Percentiles rank a stretch among this genome's conserved stretches.
Conservation (phyloP, 2,113 vertebrate species). For the Hippocampus barbouri region DNA sequence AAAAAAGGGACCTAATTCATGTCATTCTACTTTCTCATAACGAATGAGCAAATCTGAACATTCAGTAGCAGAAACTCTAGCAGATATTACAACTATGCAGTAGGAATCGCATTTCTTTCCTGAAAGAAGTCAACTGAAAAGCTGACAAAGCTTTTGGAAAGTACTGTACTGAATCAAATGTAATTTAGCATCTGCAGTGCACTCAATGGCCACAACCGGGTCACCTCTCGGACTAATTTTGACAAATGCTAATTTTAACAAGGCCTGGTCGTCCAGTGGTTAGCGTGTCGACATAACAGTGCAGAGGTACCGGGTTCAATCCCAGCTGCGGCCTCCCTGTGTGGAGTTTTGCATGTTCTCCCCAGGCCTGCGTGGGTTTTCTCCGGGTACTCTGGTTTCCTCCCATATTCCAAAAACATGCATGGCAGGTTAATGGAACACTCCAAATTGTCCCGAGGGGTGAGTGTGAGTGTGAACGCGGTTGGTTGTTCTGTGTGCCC, state of each 20-base stretch:
- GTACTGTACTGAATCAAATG: neutral
- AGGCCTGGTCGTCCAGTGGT: too few relatives aligned
- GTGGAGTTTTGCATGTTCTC: too few relatives aligned
- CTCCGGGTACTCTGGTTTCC: too few relatives aligned
- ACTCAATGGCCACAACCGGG: neutral
- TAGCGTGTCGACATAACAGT: neutral
- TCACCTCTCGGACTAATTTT: neutral
- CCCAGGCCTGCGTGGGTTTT: too few relatives aligned
- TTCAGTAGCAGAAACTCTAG: neutral
- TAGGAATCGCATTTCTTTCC: neutral
- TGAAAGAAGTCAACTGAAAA: neutral
- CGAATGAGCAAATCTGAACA: conserved; percentile 8
- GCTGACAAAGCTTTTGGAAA: neutral
- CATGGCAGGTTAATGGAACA: too few relatives aligned
- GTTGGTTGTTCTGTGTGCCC: too few relatives aligned
- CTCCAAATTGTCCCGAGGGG: too few relatives aligned
- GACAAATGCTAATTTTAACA: neutral
- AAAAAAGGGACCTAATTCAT: conserved; percentile 7
- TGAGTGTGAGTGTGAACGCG: too few relatives aligned
- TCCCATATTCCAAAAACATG: too few relatives aligned
- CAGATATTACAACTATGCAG: neutral
- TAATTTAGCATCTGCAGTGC: neutral
- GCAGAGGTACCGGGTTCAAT: too few relatives aligned
- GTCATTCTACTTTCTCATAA: conserved; percentile 8
- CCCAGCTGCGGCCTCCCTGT: too few relatives aligned